phyloP scores from a whole-genome alignment of 92 coral and sea anemone genomes.

The Bergia puertoricense region DNA sequence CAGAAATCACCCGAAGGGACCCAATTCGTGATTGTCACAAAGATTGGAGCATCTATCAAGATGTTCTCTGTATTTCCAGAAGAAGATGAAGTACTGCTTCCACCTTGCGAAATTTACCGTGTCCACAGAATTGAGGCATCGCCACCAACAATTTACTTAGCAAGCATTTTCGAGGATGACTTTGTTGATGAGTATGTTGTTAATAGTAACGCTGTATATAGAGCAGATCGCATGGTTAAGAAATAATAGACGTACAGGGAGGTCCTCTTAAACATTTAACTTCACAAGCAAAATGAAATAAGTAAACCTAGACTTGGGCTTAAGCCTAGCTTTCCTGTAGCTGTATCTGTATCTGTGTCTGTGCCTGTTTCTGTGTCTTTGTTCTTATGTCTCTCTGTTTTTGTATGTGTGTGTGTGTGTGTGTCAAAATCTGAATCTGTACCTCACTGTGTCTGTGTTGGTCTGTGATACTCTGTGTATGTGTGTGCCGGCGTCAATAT shows the following conservation, averaged over 20 bases:
- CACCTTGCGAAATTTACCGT: constrained; percentile 65
- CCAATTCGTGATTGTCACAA: constrained; percentile 69
- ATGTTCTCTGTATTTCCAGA: constrained; percentile 68
- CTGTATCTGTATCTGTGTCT: too few species aligned
- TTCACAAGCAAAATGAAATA: too few species aligned
- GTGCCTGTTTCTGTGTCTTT: too few species aligned
- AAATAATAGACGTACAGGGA: background rate
- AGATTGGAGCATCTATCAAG: constrained; percentile 69
- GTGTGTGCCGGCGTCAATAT: too few species aligned
- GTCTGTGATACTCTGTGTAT: too few species aligned
- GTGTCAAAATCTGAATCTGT: too few species aligned
- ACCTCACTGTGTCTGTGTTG: too few species aligned
- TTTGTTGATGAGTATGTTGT: constrained; percentile 66
- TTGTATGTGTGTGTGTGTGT: too few species aligned
- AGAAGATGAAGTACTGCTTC: constrained; percentile 71
- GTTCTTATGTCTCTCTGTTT: too few species aligned
- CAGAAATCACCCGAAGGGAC: constrained; percentile 53
- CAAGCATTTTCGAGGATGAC: constrained; percentile 64
- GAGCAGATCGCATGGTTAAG: constrained; percentile 53
- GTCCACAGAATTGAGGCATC: constrained; percentile 59
- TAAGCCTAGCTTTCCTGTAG: too few species aligned
- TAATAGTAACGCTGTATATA: constrained; percentile 56
- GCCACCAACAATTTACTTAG: constrained; percentile 52
- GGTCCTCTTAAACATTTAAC: too few species aligned
- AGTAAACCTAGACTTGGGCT: too few species aligned